phyloP scores from a whole-genome alignment of 2,888 invertebrate genomes.

The Euzophera pinguis region DNA sequence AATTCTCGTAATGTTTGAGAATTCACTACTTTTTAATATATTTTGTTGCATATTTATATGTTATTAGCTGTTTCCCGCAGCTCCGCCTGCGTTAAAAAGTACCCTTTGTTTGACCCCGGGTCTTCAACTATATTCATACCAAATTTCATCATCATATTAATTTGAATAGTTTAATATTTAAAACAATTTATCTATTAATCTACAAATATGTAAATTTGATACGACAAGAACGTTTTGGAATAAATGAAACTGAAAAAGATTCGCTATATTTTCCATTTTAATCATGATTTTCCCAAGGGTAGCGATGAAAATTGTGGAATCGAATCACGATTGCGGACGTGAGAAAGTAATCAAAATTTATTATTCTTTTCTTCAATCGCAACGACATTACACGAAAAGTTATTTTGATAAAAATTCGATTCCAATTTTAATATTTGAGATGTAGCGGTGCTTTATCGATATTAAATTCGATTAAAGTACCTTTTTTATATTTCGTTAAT shows the following conservation, averaged over 20 bases:
- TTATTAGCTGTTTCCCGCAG: too few relatives aligned
- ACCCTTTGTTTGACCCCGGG: too few relatives aligned
- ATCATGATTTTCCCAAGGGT: slow-evolving; percentile 58
- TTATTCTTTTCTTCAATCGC: slow-evolving; percentile 66
- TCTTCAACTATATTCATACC: too few relatives aligned
- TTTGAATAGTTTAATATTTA: too few relatives aligned
- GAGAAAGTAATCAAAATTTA: slow-evolving; percentile 76
- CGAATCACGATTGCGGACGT: slow-evolving; percentile 72
- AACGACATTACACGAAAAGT: slow-evolving; percentile 54
- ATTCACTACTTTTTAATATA: too few relatives aligned
- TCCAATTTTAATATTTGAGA: slow-evolving; percentile 32
- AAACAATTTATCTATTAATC: too few relatives aligned
- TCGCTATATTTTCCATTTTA: slow-evolving; percentile 55
- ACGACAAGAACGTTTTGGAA: slow-evolving; percentile 57
- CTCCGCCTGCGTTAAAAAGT: too few relatives aligned
- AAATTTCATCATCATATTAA: too few relatives aligned
- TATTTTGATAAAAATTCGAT: slow-evolving; percentile 49
- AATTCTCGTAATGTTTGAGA: too few relatives aligned
- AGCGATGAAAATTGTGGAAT: slow-evolving; percentile 62
- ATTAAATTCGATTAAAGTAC: slow-evolving; percentile 11
- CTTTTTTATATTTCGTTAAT: background rate
- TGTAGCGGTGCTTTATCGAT: slow-evolving; percentile 25
- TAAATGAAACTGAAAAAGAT: slow-evolving; percentile 40
- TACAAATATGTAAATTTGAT: too few relatives aligned
- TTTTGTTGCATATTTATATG: too few relatives aligned